Evolutionary conservation across 2,797 vertebrate genomes (phyloP), one percentile per base, ranked within the genome.

Genomic region (Danio choprae): DNA sequence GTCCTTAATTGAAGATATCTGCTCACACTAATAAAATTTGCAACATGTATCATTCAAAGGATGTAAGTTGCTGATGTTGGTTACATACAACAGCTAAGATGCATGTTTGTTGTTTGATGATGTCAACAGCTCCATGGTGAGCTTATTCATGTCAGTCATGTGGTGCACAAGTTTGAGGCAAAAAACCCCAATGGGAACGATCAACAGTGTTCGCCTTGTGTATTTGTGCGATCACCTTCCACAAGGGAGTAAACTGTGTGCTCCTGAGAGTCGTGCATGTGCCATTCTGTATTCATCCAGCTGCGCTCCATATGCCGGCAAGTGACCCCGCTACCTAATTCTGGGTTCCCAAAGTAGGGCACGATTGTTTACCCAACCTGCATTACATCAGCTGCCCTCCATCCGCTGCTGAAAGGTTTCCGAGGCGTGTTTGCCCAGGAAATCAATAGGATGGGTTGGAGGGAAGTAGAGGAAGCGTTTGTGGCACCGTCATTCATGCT

Each of bases 151-250:
- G 12, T 38, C 29, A 58, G 16, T 64, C 58, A 58, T 77, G 70
- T 77, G 73, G 65, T 16, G 43, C 64, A 71, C 29, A 7, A 48
- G 70, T 69, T 82, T 7, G 6, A 69, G 22, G 29, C 43, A 29
- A 59, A 58, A 44, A 53, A 13, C 4, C 73, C 81, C 80, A 82
- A 38, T 59, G 84, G 67, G 81, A 43, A 79, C 81, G 85, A 79
- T 81, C 74, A 83, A 44, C 58, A 55, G 58, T 29, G 41, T 67
- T 73, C 16, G 4, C 8, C 29, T 11, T 11, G 7, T 51, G 40
- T 76, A 20, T 59, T 40, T 79, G 43, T 77, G 60, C 2, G 46
- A 65, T 10, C 43, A 65, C 50, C 20, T 69, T 22, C 43, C 69
- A 60, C 76, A 41, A 69, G 65, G 65, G 76, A 70, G 9, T 29